A percentile compares a stretch with the other conserved stretches of the same genome.
These are phyloP conservation scores for Trichogramma dendrolimi DNA, from an alignment of 2,888 invertebrate genomes.

Conservation along the genomic window DNA sequence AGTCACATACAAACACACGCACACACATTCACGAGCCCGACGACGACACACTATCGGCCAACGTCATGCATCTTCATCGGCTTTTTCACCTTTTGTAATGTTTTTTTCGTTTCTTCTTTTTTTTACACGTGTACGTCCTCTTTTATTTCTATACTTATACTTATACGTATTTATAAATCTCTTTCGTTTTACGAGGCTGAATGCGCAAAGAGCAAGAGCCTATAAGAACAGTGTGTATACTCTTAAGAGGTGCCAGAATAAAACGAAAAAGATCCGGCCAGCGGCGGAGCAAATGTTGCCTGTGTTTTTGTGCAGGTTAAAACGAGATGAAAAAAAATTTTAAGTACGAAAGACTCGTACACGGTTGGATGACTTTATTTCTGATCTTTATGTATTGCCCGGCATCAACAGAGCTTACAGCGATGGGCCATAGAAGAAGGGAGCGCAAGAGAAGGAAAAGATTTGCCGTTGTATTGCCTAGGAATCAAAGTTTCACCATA, in stretches of 20 bases:
- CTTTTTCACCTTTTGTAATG: neutral
- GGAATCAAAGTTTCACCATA: too few relatives aligned
- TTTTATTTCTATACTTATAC: constrained; percentile 12
- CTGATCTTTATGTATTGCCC: constrained; percentile 41
- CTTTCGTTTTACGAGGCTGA: constrained; percentile 39
- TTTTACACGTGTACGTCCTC: neutral
- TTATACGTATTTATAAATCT: constrained; percentile 26
- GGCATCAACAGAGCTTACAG: constrained; percentile 32
- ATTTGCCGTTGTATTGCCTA: too few relatives aligned
- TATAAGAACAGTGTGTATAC: too few relatives aligned
- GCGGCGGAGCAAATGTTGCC: too few relatives aligned
- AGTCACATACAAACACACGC: too few relatives aligned
- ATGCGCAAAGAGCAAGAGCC: constrained; percentile 2
- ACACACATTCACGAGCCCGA: too few relatives aligned
- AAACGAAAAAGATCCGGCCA: neutral
- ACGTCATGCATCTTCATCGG: neutral
- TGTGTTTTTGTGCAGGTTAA: too few relatives aligned
- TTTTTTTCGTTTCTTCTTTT: neutral
- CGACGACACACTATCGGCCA: too few relatives aligned
- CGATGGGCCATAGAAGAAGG: constrained; percentile 21
- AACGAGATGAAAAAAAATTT: too few relatives aligned
- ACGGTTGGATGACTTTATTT: constrained; percentile 42
- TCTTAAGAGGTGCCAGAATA: too few relatives aligned
- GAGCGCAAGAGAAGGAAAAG: too few relatives aligned
- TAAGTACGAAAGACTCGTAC: neutral